Percentiles rank a stretch among this genome's conserved stretches.
Conservation (phyloP, 2,797 vertebrate genomes). For the Betta splendens region DNA sequence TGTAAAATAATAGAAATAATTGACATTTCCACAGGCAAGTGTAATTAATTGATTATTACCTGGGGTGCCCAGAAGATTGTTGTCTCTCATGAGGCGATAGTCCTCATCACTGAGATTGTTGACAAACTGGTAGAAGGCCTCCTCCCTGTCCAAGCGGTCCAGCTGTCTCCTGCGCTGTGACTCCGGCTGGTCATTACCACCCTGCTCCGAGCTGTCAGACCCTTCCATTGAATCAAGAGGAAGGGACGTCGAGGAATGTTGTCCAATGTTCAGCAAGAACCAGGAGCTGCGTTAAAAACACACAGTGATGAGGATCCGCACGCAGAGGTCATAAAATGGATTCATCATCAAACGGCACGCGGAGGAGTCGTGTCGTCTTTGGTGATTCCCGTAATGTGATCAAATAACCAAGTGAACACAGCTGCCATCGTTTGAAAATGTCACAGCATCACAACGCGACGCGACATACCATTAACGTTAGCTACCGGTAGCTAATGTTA, state of each 20-base stretch:
- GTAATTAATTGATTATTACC: constrained; percentile 77
- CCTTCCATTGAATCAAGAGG: constrained; percentile 85
- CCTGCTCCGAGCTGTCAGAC: constrained; percentile 92
- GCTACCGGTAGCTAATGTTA: neutral
- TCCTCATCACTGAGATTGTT: constrained; percentile 99
- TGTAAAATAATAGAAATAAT: neutral
- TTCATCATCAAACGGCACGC: neutral
- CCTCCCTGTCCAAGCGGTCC: constrained; percentile 93
- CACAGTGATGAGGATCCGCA: neutral
- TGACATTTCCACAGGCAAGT: neutral
- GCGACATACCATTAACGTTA: neutral
- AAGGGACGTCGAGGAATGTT: constrained; percentile 45
- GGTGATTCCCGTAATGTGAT: no score
- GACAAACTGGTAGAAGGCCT: constrained; percentile 99
- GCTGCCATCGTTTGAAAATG: neutral
- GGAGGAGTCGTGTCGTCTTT: no score
- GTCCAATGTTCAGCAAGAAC: constrained; percentile 60
- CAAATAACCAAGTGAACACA: no score
- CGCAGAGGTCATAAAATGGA: neutral
- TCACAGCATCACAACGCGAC: neutral
- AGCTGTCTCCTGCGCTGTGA: constrained; percentile 92
- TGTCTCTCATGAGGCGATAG: constrained; percentile 99
- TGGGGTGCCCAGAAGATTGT: constrained; percentile 97
- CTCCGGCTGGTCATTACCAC: constrained; percentile 89
- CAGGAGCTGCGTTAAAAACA: constrained; percentile 36